phyloP scores from a whole-genome alignment of 2,797 vertebrate genomes.

The Alauda arvensis region DNA sequence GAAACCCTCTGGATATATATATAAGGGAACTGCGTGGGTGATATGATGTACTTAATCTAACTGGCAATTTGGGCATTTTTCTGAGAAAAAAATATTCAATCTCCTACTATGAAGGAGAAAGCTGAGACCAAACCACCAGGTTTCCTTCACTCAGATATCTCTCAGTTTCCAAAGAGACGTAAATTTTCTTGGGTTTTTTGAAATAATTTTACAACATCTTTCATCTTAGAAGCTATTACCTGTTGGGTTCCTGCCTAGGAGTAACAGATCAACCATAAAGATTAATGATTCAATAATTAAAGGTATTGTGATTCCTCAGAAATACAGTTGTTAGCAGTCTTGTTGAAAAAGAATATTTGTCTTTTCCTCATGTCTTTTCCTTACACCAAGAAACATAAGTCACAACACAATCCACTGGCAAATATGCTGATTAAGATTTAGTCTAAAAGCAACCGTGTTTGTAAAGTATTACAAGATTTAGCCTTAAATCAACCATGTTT shows the following conservation, averaged over 20 bases:
- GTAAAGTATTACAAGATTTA: not conserved
- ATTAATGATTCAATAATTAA: not conserved
- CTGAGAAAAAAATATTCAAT: not conserved
- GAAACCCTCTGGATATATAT: not conserved
- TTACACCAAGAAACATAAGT: not conserved
- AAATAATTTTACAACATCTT: not conserved
- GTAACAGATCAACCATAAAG: not conserved
- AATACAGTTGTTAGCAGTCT: not conserved
- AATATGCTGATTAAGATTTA: not conserved
- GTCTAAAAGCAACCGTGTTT: not conserved
- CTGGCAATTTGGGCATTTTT: not conserved
- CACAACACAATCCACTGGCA: not conserved
- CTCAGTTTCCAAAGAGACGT: not conserved
- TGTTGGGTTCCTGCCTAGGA: not conserved
- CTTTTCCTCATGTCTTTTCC: not conserved
- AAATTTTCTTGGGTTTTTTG: not conserved
- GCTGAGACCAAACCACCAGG: accelerated
- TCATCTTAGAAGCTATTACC: not conserved
- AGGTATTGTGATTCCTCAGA: not conserved
- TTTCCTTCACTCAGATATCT: not conserved
- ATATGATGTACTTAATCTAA: not conserved
- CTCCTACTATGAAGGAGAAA: not conserved
- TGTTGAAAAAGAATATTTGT: not conserved
- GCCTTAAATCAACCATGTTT: not conserved
- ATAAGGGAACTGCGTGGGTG: not conserved